These are phyloP conservation scores for Pollenia amentaria DNA, from an alignment of 2,888 invertebrate genomes.

Conservation along the genomic window DNA sequence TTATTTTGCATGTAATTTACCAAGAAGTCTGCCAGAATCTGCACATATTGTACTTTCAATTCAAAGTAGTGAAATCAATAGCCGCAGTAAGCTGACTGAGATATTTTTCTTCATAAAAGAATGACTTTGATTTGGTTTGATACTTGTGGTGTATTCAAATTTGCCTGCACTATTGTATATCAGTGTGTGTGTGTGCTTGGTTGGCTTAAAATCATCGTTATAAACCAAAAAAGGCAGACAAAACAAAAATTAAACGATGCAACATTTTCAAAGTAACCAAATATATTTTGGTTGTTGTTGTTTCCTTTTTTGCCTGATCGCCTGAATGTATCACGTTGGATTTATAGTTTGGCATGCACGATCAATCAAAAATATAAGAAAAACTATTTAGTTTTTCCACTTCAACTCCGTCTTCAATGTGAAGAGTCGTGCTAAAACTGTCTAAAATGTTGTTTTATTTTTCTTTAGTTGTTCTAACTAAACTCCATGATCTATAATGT, in stretches of 20 bases:
- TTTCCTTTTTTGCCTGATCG: slow-evolving; percentile 81
- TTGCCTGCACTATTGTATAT: slow-evolving; percentile 50
- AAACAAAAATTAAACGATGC: slow-evolving; percentile 60
- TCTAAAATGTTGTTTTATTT: slow-evolving; percentile 62
- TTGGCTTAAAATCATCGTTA: slow-evolving; percentile 60
- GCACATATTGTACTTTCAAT: no score
- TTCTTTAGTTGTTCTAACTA: slow-evolving; percentile 55
- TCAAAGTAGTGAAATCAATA: background rate
- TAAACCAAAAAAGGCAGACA: slow-evolving; percentile 46
- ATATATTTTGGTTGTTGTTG: slow-evolving; percentile 26
- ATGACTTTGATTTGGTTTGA: slow-evolving; percentile 64
- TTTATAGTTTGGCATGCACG: slow-evolving; percentile 85
- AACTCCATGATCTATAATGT: slow-evolving; percentile 67
- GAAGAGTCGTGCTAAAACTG: slow-evolving; percentile 75
- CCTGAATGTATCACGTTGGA: slow-evolving; percentile 85
- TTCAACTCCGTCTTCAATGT: slow-evolving; percentile 72
- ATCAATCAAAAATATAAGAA: slow-evolving; percentile 83
- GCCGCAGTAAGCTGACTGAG: background rate
- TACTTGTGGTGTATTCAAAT: slow-evolving; percentile 62
- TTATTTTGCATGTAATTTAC: no score
- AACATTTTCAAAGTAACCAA: slow-evolving; percentile 62
- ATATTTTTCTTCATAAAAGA: slow-evolving; percentile 17
- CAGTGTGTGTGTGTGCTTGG: background rate
- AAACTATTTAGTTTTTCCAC: slow-evolving; percentile 75
- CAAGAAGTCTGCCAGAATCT: no score